Evolutionary conservation across 2,888 invertebrate species (phyloP).

Genomic region (Pachycephus smyrnensis): DNA sequence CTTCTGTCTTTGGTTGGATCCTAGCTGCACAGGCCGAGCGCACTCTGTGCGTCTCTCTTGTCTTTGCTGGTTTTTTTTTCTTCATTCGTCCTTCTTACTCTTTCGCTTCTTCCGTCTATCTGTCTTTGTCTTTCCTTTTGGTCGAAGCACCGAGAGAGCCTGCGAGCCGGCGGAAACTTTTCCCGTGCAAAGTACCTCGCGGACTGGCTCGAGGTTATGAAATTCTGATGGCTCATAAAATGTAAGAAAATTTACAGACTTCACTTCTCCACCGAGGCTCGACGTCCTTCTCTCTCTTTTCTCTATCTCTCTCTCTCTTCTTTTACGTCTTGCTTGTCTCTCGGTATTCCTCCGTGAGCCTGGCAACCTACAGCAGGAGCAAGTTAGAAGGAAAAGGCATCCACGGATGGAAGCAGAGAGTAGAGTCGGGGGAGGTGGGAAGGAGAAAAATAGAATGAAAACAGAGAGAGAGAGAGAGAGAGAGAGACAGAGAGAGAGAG

Average conservation of each 20-base stretch:
- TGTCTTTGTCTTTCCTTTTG: constrained; percentile 20
- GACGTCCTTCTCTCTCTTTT: constrained; percentile 31
- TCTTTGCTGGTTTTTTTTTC: neutral
- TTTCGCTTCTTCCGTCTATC: constrained; percentile 20
- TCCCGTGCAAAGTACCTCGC: constrained; percentile 67
- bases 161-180: constrained; percentile 59
- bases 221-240: constrained; percentile 68
- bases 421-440: neutral
- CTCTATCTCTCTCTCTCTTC: constrained; percentile 26
- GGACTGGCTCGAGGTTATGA: constrained; percentile 68
- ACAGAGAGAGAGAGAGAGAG: constrained; percentile 7
- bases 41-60: no score
- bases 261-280: constrained; percentile 42
- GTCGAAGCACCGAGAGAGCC: constrained; percentile 24
- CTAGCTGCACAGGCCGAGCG: no score
- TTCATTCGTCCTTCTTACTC: constrained; percentile 17
- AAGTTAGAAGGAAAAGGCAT: constrained; percentile 58
- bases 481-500: constrained; percentile 19
- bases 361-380: constrained; percentile 70
- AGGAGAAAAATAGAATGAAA: constrained; percentile 2
- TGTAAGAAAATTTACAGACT: constrained; percentile 68
- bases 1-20: no score
- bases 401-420: neutral
- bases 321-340: constrained; percentile 28
- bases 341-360: constrained; percentile 73